Conservation (phyloP, 1,140 invertebrate genomes). For the Calliopsis andreniformis region DNA sequence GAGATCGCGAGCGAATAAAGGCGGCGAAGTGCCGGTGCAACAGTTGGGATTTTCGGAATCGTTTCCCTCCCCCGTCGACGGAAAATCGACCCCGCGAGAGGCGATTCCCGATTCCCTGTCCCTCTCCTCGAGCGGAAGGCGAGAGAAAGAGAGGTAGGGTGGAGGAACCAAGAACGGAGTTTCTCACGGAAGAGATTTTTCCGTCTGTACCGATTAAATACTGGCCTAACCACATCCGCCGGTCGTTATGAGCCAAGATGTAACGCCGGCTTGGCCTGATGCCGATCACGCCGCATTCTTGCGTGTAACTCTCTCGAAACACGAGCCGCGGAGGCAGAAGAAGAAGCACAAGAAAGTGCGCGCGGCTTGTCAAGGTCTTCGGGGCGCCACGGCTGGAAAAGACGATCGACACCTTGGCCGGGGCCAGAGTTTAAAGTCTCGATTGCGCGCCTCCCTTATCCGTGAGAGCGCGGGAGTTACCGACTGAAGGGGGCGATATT, state of each 20-base stretch:
- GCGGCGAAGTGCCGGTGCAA: constrained; percentile 10
- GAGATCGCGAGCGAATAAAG: constrained; percentile 35
- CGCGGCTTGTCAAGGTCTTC: constrained; percentile 74
- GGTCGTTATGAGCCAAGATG: constrained; percentile 75
- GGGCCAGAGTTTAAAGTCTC: constrained; percentile 6
- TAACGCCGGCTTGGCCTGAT: constrained; percentile 64
- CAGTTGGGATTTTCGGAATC: constrained; percentile 10
- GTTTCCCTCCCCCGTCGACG: neutral
- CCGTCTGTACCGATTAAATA: constrained; percentile 77
- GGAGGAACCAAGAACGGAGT: constrained; percentile 51
- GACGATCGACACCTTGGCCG: constrained; percentile 58
- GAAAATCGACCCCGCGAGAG: neutral
- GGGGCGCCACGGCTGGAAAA: constrained; percentile 66
- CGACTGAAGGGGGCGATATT: no score
- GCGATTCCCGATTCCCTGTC: neutral
- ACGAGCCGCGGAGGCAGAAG: constrained; percentile 60
- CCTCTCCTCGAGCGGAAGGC: neutral
- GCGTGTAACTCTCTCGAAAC: constrained; percentile 71
- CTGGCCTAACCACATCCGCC: constrained; percentile 77
- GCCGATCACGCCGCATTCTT: constrained; percentile 73
- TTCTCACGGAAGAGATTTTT: constrained; percentile 81
- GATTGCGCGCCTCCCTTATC: constrained; percentile 9
- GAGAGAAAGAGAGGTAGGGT: neutral
- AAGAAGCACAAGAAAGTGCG: constrained; percentile 67
- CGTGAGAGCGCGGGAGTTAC: constrained; percentile 25